Percentiles rank a stretch among this genome's conserved stretches.
These are phyloP conservation scores for Antrozous pallidus DNA, from an alignment of 2,797 vertebrate genomes.

Conservation along the genomic window DNA sequence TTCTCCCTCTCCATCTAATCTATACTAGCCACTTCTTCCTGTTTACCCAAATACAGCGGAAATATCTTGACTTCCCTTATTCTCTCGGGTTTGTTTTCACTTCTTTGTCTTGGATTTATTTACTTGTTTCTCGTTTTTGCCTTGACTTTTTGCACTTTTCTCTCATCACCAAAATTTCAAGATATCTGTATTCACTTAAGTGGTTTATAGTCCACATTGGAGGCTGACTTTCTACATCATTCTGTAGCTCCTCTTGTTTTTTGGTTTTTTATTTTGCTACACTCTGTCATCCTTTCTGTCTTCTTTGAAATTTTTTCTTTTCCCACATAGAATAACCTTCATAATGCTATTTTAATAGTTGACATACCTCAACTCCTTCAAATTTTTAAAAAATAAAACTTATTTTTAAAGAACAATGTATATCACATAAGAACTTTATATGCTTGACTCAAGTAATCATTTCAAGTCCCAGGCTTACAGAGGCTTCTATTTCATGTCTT, in stretches of 20 bases:
- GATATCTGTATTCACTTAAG: not conserved
- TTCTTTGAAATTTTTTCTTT: not conserved
- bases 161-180: not conserved
- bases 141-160: constrained; percentile 3
- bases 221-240: not conserved
- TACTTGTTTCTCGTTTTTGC: not conserved
- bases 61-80: not conserved
- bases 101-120: not conserved
- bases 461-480: not conserved
- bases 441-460: not conserved
- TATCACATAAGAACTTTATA: not conserved
- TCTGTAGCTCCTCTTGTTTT: not conserved
- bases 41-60: not conserved
- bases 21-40: not conserved
- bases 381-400: not conserved
- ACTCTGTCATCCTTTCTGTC: not conserved
- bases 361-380: not conserved
- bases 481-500: not conserved
- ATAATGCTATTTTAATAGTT: not conserved
- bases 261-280: not conserved
- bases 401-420: not conserved
- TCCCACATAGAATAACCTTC: not conserved
- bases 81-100: not conserved
- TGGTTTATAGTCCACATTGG: not conserved
- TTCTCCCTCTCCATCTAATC: not conserved